Conservation (phyloP, 2,113 vertebrate species). For the Myiozetetes cayanensis region DNA sequence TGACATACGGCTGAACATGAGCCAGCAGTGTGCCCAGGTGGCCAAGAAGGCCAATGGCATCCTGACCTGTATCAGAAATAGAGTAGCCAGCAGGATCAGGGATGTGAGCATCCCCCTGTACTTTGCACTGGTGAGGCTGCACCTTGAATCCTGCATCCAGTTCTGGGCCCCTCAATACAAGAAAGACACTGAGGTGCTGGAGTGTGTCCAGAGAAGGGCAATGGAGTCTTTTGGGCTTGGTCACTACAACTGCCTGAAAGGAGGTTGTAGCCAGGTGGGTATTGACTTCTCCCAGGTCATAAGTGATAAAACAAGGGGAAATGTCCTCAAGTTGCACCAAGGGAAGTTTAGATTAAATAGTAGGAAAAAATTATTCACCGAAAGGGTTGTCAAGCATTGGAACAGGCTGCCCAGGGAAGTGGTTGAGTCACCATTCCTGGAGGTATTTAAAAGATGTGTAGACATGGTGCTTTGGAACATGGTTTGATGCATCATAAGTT, state of each 20-base stretch:
- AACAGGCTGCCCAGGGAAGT: neutral
- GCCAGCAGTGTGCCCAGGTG: neutral
- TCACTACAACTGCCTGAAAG: neutral
- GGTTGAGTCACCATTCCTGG: neutral
- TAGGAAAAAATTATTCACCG: neutral
- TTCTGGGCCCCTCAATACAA: neutral
- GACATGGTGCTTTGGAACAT: neutral
- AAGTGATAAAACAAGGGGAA: neutral
- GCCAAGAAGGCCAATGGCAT: neutral
- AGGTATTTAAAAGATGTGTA: neutral
- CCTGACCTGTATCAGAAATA: neutral
- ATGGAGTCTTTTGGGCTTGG: fast-evolving
- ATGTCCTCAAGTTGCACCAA: neutral
- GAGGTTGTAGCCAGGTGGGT: neutral
- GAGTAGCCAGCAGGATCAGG: neutral
- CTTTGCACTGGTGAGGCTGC: fast-evolving
- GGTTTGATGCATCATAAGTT: neutral
- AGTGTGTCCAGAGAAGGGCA: neutral
- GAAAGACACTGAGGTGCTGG: neutral
- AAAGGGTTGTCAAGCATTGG: neutral
- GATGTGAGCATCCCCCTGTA: neutral
- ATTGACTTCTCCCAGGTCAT: neutral
- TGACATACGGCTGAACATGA: neutral
- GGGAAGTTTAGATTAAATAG: neutral
- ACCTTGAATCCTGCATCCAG: fast-evolving